A percentile compares a stretch with the other conserved stretches of the same genome.
Evolutionary conservation across 2,113 vertebrate species (phyloP).

Genomic region (Siniperca knerii): DNA sequence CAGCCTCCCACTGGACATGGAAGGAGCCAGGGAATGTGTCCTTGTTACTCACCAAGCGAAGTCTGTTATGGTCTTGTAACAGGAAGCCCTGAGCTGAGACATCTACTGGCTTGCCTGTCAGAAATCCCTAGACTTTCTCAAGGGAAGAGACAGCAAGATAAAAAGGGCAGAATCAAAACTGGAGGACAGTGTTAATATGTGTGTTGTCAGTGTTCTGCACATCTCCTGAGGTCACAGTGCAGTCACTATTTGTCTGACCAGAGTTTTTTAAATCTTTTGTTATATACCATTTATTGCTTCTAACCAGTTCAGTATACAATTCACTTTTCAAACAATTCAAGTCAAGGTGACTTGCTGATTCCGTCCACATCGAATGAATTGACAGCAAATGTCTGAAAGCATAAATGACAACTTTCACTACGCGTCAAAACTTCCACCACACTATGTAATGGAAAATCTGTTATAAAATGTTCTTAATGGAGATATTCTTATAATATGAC

Average conservation of each 20-base stretch:
- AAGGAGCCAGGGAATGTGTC: conserved; percentile 75
- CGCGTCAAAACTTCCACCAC: not conserved
- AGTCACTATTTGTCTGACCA: no score
- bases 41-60: conserved; percentile 70
- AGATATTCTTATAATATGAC: conserved; percentile 68
- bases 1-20: conserved; percentile 60
- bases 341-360: not conserved
- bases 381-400: not conserved
- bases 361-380: not conserved
- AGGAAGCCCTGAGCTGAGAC: conserved; percentile 66
- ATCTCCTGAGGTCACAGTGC: conserved; percentile 12
- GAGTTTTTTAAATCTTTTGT: not conserved
- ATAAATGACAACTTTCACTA: not conserved
- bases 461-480: conserved; percentile 31
- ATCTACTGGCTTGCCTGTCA: conserved; percentile 55
- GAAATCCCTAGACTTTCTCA: conserved; percentile 49
- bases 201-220: conserved; percentile 20
- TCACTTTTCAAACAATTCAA: not conserved
- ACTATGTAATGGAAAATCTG: conserved; percentile 63
- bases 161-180: conserved; percentile 43
- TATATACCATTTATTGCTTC: not conserved
- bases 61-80: conserved; percentile 74
- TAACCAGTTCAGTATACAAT: not conserved
- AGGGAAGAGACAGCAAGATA: conserved; percentile 39
- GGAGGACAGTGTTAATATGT: conserved; percentile 11